Evolutionary conservation across 92 coral and sea anemone genomes (phyloP).

Genomic region (Epizoanthus rinbou): DNA sequence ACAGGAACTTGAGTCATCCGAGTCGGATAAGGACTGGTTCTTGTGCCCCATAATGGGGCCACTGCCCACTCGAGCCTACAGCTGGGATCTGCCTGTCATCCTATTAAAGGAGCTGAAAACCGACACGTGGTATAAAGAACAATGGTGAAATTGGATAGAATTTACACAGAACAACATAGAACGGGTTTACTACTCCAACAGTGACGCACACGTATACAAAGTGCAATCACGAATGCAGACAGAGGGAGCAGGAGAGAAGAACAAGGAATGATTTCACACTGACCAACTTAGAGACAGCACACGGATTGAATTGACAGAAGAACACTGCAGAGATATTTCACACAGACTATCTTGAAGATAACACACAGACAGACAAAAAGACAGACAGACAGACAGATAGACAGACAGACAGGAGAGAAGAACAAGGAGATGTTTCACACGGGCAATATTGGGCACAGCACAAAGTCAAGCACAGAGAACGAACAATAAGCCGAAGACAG

Average conservation of each 20-base stretch:
- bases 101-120: constrained; percentile 76
- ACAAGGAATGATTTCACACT: neutral
- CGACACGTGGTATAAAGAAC: neutral
- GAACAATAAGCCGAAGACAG: too few species aligned
- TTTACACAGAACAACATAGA: constrained; percentile 17
- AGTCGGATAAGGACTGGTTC: constrained; percentile 73
- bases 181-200: neutral
- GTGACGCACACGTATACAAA: neutral
- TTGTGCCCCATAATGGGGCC: constrained; percentile 87
- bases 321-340: too few species aligned
- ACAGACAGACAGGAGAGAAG: neutral
- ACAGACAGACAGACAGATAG: neutral
- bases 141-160: neutral
- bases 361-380: too few species aligned
- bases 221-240: neutral
- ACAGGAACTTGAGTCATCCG: constrained; percentile 27
- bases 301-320: too few species aligned
- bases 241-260: neutral
- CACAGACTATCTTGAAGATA: too few species aligned
- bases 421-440: neutral
- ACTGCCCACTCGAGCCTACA: constrained; percentile 79
- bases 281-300: too few species aligned
- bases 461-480: neutral
- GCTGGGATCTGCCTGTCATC: constrained; percentile 78
- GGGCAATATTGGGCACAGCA: neutral